A percentile compares a stretch with the other conserved stretches of the same genome.
Conservation (phyloP, 1,140 invertebrate genomes). For the Theocolax elegans region DNA sequence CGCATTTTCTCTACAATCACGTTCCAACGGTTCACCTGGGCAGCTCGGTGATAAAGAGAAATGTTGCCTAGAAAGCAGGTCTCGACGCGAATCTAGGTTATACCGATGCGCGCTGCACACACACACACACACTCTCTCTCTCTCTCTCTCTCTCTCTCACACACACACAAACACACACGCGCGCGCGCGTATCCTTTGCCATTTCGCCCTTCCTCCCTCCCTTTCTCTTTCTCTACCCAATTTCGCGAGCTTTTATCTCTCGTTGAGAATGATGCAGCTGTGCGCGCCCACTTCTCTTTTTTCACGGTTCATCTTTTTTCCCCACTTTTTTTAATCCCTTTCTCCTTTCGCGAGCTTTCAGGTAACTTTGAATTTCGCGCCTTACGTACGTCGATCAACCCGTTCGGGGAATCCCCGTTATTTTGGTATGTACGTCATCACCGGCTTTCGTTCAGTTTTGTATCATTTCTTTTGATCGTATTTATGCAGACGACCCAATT, state of each 20-base stretch:
- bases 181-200: conserved; percentile 18
- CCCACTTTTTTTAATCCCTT: neutral
- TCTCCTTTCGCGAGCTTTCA: neutral
- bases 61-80: conserved; percentile 69
- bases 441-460: too few relatives aligned
- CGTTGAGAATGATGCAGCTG: neutral
- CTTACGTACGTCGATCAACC: too few relatives aligned
- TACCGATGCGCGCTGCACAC: conserved; percentile 53
- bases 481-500: too few relatives aligned
- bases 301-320: too few relatives aligned
- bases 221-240: neutral
- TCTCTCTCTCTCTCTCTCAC: conserved; percentile 54
- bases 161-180: neutral
- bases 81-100: conserved; percentile 66
- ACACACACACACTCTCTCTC: conserved; percentile 39
- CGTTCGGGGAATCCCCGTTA: too few relatives aligned
- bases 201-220: conserved; percentile 57
- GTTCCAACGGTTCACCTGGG: conserved; percentile 41
- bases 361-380: neutral
- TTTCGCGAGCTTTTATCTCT: conserved; percentile 31
- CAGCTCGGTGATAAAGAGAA: conserved; percentile 65
- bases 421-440: too few relatives aligned
- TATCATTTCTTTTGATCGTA: too few relatives aligned
- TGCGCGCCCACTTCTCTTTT: neutral
- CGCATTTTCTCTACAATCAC: too few relatives aligned